Base-by-base conservation (phyloP, 1,140 invertebrate species). In the Colletes gigas region DNA sequence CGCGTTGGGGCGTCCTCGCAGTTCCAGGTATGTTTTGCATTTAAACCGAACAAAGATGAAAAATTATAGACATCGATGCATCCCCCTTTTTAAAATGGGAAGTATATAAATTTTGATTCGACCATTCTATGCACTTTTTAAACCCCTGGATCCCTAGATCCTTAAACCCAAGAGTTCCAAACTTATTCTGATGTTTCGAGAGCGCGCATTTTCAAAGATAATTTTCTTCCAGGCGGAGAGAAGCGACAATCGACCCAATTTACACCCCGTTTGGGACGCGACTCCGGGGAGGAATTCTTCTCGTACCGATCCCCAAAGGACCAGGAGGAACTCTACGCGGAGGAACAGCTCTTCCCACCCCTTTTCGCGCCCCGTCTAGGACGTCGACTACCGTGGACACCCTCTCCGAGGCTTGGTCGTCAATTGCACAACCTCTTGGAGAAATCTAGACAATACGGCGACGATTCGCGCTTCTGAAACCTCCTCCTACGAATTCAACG, bases 201-300 rank as follows among this genome's bases (percentile, higher is more conserved):
- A n/a, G 17, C 17, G 1, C 55, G 4, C 7, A 57, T n/a, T n/a
- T n/a, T 17, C 17, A n/a, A 57, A 17, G 17, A 47, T 52, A 55
- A 21, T 47, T 52, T 7, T 7, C 8, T 68, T 68, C 0, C 59
- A 85, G 72, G 62, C 60, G 78, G 78, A 4, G 86, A 89, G 1
- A 90, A 89, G 60, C 84, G 87, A 14, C 90, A 88, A 47, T 73
- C 78, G 19, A 81, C 85, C 10, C 83, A 89, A 44, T 92, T 91
- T 47, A 93, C 89, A 0, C 90, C 91, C 3, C 89, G 92, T 19
- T 54, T 90, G 6, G 91, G 91, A 17, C 89, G 91, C n/a, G 90
- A 91, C 68, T 83, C 89, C 12, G 59, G 66, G 0, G 87, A 91
- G 55, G 81, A 83, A 17, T 73, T 78, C 9, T 73, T 75, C 10